Base-by-base conservation (phyloP, 2,113 vertebrate species). In the Chionodraco myersi region DNA sequence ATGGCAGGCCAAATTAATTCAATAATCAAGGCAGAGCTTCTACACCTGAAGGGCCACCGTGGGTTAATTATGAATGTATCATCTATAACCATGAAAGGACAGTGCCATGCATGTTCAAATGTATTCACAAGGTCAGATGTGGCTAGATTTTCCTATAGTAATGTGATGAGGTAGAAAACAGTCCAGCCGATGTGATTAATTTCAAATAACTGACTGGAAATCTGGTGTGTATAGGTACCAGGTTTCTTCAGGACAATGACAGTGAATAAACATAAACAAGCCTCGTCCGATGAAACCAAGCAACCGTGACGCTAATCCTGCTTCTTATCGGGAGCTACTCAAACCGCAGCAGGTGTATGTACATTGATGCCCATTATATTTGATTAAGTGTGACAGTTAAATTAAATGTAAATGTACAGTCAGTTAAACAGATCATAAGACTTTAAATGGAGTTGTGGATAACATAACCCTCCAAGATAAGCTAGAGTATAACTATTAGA, bases 31-130 rank as follows among this genome's bases (percentile, higher is more conserved):
- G 44, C 60, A 21, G 45, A 74, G 85, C 72, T 34, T 77, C 26
- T n/a, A 26, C 34, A 41, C 44, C 45, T 48, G 47, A 66, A 73
- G 54, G 48, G 75, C 41, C 44, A 34, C 49, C n/a, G 10, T 0
- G 48, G 77, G 79, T 89, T 91, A 86, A 89, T 85, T 80, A 80
- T 57, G n/a, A 77, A 82, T 80, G 53, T 77, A 80, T 63, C 53
- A 72, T 21, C 1, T 21, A 68, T 57, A 58, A 12, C 52, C 10
- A 1, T 65, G 41, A 83, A 64, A 67, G 7, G 60, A 58, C 41
- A 11, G 45, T 2, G 18, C 48, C 15, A 66, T 59, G 16, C 80
- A 52, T 36, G 21, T 60, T 63, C 23, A 58, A 45, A 65, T 18
- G 45, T 51, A 61, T 64, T 78, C 53, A 34, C 59, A n/a, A 65